Conservation (phyloP, 2,113 vertebrate genomes). For the Maccullochella peelii region DNA sequence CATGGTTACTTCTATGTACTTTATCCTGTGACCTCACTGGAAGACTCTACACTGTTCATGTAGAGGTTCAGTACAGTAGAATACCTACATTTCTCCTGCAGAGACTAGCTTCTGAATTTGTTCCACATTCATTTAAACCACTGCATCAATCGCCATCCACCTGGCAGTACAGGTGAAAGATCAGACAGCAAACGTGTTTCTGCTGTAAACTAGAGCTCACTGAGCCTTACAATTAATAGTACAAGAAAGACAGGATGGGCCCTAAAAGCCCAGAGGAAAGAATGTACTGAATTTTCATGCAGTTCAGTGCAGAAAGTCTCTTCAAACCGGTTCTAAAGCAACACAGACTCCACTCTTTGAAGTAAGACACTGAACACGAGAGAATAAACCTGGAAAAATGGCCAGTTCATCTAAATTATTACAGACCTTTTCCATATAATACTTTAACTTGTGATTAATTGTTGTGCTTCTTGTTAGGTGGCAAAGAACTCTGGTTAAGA, state of each 20-base stretch:
- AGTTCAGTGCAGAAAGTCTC: background rate
- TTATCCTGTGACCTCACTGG: constrained; percentile 11
- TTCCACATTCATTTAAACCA: constrained; percentile 21
- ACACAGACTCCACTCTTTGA: background rate
- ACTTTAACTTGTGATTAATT: constrained; percentile 12
- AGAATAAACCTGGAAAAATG: background rate
- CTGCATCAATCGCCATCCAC: background rate
- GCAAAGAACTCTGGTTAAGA: background rate
- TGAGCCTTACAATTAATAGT: constrained; percentile 5
- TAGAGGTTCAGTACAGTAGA: background rate
- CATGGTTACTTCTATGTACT: constrained; percentile 5
- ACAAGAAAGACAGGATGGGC: background rate
- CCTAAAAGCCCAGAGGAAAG: background rate
- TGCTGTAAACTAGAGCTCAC: constrained; percentile 27
- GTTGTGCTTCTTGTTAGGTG: background rate
- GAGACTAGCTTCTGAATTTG: constrained; percentile 15
- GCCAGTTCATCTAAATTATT: background rate
- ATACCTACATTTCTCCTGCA: background rate
- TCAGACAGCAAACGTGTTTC: background rate
- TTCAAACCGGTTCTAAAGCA: constrained; percentile 5
- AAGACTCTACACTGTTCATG: constrained; percentile 25
- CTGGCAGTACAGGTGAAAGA: background rate
- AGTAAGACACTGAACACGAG: background rate
- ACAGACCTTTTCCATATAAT: background rate
- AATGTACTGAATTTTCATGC: background rate